Base-by-base conservation (phyloP, 2,888 invertebrate species). In the Lepidochrysops patricia region DNA sequence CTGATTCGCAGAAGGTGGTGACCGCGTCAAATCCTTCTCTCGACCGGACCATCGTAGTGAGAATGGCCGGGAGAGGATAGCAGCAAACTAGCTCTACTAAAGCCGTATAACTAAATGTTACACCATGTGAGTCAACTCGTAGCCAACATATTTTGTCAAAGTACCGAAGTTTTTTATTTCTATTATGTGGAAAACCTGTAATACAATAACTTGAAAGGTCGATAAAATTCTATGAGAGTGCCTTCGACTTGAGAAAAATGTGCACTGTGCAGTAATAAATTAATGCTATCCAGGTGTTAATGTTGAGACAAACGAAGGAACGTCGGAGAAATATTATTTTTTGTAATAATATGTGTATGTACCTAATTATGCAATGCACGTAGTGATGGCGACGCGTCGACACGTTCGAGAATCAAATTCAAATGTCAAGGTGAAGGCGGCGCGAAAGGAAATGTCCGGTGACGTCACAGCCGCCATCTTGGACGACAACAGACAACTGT, bases 391-490 rank as follows among this genome's bases (percentile, higher is more conserved):
- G 76, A 69, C 74, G 73, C 64, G 72, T 72, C 76, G 75, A 81
- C 83, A 79, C 81, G 84, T 79, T 77, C 77, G 72, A 79, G 75
- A 80, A 80, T 82, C 84, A 82, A 81, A 83, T 78, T 77, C 75
- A 81, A 84, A 85, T 86, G 86, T 85, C 74, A 83, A 82, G 75
- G 81, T 84, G 85, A 88, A 86, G 82, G 85, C 84, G 76, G 77
- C 70, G 68, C 69, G 87, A 84, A 85, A 85, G 85, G 85, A 84
- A 83, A 63, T 79, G 80, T 79, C 77, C 72, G 68, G 72, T 85
- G 84, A 85, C 86, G 86, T 87, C 84, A 84, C 64, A 66, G 63
- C 77, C 75, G 83, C 84, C 82, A 83, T 80, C 75, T 81, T 82
- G 72, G 60, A 61, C 61, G 57, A 57, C 63, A 58, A 62, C 59